Evolutionary conservation across 2,113 vertebrate species (phyloP), one percentile per base, ranked within the genome.

Genomic region (Tragelaphus scriptus): DNA sequence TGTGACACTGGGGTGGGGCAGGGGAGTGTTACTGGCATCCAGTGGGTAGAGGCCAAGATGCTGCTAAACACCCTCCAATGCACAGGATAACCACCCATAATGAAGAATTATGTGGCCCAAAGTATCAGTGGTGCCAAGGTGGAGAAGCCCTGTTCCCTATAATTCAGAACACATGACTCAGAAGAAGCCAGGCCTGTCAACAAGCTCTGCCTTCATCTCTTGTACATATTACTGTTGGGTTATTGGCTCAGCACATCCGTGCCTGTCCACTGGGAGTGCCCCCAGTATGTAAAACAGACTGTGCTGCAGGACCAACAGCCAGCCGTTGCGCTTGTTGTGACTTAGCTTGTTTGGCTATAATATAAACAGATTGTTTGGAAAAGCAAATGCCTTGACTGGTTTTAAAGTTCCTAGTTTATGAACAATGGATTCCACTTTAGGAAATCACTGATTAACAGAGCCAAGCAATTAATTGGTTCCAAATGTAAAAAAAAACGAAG

Each of bases 381-480:
- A 97, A 96, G 90, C 92, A 81, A 97, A 87, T 25, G 56, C 21
- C 86, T 85, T 40, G 30, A 89, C 75, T 63, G 55, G 9, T 75
- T 92, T 85, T 93, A 87, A 93, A 59, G 88, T 56, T 97, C 81
- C 92, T 88, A 16, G n/a, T 96, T 96, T 96, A 92, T 86, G 75
- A 97, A 92, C 88, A 92, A 92, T 40, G 51, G 75, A 94, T 95
- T 97, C 85, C n/a, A 92, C 97, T 94, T 92, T 61, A 79, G 95
- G 88, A 95, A 92, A 96, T 95, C 92, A 85, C 49, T 93, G 71
- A 95, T 97, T 68, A 95, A 96, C 92, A 94, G 28, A 96, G 80
- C 56, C 94, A 93, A 92, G 32, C 58, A 49, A 95, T 94, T 94
- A 93, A 97, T 49, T 63, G 91, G 97, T 89, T 90, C 68, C 93